Percentiles rank a stretch among this genome's conserved stretches.
These are phyloP conservation scores for Agrochola litura DNA, from an alignment of 2,888 invertebrate genomes.

Conservation along the genomic window DNA sequence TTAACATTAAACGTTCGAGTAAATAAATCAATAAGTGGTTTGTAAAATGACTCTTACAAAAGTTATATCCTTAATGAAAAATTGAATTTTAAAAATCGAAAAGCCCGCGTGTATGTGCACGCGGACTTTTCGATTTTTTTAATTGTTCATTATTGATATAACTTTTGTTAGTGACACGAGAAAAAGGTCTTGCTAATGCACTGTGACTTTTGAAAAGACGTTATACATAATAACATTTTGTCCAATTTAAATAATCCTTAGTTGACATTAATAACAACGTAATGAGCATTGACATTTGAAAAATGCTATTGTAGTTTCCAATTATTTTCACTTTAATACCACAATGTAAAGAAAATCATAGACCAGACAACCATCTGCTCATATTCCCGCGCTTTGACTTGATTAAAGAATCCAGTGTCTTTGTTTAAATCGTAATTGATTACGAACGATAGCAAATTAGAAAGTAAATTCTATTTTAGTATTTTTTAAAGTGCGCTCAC, in stretches of 20 bases:
- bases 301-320: background rate
- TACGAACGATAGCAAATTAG: conserved; percentile 25
- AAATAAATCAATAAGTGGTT: background rate
- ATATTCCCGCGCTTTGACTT: conserved; percentile 47
- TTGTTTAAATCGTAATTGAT: conserved; percentile 48
- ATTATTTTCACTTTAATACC: conserved; percentile 17
- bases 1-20: background rate
- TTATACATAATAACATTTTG: background rate
- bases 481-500: conserved; percentile 2
- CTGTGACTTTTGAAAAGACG: background rate
- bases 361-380: conserved; percentile 27
- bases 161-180: background rate
- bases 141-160: background rate
- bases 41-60: background rate
- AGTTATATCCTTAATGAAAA: too few species aligned
- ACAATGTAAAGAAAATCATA: conserved; percentile 44
- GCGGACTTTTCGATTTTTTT: background rate
- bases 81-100: too few species aligned
- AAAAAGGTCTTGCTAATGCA: background rate
- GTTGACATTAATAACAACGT: background rate
- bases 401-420: conserved; percentile 41
- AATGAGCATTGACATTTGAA: background rate
- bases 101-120: too few species aligned
- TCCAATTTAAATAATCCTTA: background rate
- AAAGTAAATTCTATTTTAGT: background rate